Evolutionary conservation across 2,888 invertebrate genomes (phyloP).

Genomic region (Spatulosminthurus flaviceps): DNA sequence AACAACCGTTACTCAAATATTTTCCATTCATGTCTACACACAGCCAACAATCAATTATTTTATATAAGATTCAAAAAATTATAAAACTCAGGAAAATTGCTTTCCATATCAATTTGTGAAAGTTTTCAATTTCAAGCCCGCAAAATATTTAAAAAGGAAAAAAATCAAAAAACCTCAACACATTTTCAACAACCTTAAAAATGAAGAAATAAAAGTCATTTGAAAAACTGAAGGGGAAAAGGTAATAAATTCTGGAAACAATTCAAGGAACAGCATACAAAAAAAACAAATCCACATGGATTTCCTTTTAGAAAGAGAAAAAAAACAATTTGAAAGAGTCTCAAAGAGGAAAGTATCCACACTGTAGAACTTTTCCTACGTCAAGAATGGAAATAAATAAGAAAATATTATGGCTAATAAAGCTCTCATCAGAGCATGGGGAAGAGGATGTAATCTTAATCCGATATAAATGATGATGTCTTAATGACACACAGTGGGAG

Average conservation of each 20-base stretch:
- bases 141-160: too few relatives aligned
- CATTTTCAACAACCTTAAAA: background rate
- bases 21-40: too few relatives aligned
- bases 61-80: background rate
- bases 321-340: too few relatives aligned
- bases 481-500: conserved; percentile 38
- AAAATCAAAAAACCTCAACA: too few relatives aligned
- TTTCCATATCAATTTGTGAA: background rate
- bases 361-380: too few relatives aligned
- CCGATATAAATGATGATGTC: conserved; percentile 48
- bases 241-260: background rate
- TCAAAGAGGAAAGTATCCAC: too few relatives aligned
- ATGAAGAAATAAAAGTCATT: background rate
- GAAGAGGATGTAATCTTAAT: conserved; percentile 44
- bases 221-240: background rate
- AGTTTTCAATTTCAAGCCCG: too few relatives aligned
- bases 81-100: background rate
- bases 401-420: background rate
- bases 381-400: conserved; percentile 7
- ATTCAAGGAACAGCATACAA: too few relatives aligned
- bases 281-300: background rate
- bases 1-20: too few relatives aligned
- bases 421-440: conserved; percentile 5
- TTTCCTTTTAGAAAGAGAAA: background rate
- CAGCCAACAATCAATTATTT: too few relatives aligned